phyloP scores from a whole-genome alignment of 2,797 vertebrate species.

The Trematocara caparti region DNA sequence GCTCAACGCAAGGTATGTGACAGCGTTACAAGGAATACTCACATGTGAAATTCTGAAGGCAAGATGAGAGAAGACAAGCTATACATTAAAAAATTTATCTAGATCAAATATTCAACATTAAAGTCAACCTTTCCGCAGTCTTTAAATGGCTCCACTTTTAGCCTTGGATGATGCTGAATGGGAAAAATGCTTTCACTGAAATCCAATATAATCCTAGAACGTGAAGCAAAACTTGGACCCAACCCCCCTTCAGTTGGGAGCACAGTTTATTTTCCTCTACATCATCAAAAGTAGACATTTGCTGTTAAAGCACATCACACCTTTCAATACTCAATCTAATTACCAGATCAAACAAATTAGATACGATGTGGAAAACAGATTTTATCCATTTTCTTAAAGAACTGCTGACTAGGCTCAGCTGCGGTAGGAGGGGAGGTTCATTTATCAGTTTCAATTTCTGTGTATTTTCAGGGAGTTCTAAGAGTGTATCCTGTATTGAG shows the following conservation, averaged over 20 bases:
- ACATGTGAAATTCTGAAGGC: slow-evolving; percentile 55
- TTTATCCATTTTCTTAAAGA: neutral
- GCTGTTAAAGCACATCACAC: neutral
- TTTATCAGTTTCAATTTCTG: neutral
- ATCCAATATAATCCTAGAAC: neutral
- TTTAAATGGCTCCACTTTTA: neutral
- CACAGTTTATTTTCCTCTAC: neutral
- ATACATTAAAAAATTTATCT: neutral
- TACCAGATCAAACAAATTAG: neutral
- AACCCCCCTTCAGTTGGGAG: neutral
- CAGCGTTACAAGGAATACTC: slow-evolving; percentile 29
- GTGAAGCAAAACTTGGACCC: neutral
- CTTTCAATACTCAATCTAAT: neutral
- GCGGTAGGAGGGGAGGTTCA: neutral
- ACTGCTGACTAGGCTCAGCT: neutral
- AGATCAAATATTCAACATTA: neutral
- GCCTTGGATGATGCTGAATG: neutral
- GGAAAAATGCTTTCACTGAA: neutral
- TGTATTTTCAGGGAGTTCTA: neutral
- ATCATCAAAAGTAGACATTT: neutral
- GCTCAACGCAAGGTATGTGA: neutral
- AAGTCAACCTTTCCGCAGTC: neutral
- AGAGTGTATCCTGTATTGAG: neutral
- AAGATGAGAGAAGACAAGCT: slow-evolving; percentile 7
- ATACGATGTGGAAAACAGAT: neutral